These are phyloP conservation scores for Drosophila oshimai DNA, from an alignment of 1,140 invertebrate genomes.

Conservation along the genomic window DNA sequence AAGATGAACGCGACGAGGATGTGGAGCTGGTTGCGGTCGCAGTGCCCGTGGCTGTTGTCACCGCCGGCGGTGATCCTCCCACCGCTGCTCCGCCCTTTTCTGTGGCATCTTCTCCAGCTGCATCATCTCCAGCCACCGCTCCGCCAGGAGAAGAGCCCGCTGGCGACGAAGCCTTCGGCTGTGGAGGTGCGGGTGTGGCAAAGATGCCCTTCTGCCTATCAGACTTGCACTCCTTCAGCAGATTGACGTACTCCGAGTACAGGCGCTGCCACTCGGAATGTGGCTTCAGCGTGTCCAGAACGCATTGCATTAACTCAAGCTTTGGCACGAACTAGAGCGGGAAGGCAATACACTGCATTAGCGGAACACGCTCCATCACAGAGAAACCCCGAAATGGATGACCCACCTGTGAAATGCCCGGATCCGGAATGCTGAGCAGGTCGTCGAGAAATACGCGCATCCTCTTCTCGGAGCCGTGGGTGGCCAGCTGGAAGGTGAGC, in stretches of 20 bases:
- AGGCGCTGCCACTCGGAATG: slow-evolving; percentile 93
- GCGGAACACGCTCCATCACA: neutral
- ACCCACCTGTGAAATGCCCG: slow-evolving; percentile 27
- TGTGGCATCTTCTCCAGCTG: neutral
- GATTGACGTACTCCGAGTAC: slow-evolving; percentile 94
- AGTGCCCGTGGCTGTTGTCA: neutral
- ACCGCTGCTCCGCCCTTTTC: neutral
- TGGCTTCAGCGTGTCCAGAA: slow-evolving; percentile 89
- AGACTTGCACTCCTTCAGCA: slow-evolving; percentile 32
- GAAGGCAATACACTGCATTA: neutral
- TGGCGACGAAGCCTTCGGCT: slow-evolving; percentile 1
- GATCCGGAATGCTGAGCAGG: slow-evolving; percentile 43
- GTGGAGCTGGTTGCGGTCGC: neutral
- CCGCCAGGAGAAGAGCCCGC: neutral
- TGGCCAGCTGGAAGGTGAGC: slow-evolving; percentile 73
- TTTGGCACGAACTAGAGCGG: slow-evolving; percentile 88
- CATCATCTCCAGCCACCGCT: neutral
- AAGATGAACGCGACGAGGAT: neutral
- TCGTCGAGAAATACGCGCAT: slow-evolving; percentile 71
- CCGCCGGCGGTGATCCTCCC: neutral
- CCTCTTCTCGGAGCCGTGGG: slow-evolving; percentile 63
- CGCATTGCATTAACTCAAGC: slow-evolving; percentile 89
- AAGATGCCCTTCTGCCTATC: slow-evolving; percentile 46
- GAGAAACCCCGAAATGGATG: no score
- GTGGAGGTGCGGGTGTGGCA: slow-evolving; percentile 30